Evolutionary conservation across 2,888 invertebrate species (phyloP), one percentile per base, ranked within the genome.

Genomic region (Hemistola chrysoprasaria): DNA sequence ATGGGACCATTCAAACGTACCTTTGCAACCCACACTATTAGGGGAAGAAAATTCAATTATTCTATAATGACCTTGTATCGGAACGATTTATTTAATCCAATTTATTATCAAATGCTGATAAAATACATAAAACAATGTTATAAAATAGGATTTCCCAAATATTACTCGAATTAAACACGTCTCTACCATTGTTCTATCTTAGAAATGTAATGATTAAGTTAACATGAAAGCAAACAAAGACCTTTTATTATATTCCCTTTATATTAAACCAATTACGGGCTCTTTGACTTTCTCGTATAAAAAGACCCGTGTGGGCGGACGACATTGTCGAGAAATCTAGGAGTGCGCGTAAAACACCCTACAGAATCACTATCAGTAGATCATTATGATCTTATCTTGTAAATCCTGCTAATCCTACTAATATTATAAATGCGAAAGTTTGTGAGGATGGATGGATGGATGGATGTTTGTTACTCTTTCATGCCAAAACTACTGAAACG

Each of bases 291-390:
- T 21, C 8, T 37, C 22, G 38, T 38, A 47, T 35, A 33, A 60
- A 53, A 38, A 43, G 42, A 25, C 24, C 29, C 10, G 46, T 31
- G 71, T 71, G 58, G 71, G 71, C 59, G 62, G 56, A 59, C 56
- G 46, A 32, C 52, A 29, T 37, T 32, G 45, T 51, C 42, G 44
- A 51, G 47, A 48, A 63, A 63, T 56, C 56, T 60, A 62, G 59
- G 57, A 58, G 46, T 42, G 51, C 45, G 46, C 53, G 59, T 52
- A 60, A 60, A 21, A 21, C 9, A 22, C 23, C 21, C 10, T 22
- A 28, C 21, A 32, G 2, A 2, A 21, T 1, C 3, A 2, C 11
- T 9, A 6, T 10, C 36, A 42, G 36, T 42, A 37, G n/a, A 20
- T 24, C 20, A 34, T 21, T 8, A n/a, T n/a, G n/a, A n/a, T n/a